A percentile compares a stretch with the other conserved stretches of the same genome.
phyloP scores from a whole-genome alignment of 2,797 vertebrate genomes.

The Spondyliosoma cantharus region DNA sequence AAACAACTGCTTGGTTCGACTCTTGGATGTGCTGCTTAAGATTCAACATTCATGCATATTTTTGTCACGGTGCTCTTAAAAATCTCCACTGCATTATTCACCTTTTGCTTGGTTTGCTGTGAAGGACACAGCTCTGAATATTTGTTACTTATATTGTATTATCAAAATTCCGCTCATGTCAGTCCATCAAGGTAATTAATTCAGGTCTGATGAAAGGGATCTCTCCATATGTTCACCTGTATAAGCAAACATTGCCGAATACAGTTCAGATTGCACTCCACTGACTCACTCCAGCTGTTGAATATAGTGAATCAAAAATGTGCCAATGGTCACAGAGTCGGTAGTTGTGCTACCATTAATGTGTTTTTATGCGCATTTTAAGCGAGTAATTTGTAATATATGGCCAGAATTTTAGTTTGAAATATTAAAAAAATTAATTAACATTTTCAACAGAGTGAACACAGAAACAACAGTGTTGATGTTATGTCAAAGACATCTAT shows the following conservation, averaged over 20 bases:
- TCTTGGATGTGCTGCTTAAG: constrained; percentile 13
- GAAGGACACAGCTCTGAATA: constrained; percentile 38
- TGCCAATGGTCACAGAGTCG: constrained; percentile 10
- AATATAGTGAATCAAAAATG: constrained; percentile 18
- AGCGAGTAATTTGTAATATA: too few relatives aligned
- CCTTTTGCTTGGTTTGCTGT: background rate
- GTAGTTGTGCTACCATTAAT: background rate
- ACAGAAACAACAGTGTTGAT: too few relatives aligned
- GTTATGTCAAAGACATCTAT: too few relatives aligned
- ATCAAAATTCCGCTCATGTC: constrained; percentile 46
- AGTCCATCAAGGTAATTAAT: constrained; percentile 47
- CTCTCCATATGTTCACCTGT: constrained; percentile 54
- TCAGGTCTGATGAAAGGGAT: constrained; percentile 39
- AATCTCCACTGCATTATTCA: background rate
- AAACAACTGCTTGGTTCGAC: constrained; percentile 18
- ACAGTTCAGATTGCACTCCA: constrained; percentile 16
- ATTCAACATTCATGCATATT: constrained; percentile 26
- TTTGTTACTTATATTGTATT: background rate
- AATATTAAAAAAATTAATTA: too few relatives aligned
- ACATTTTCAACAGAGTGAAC: too few relatives aligned
- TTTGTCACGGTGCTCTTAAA: constrained; percentile 13
- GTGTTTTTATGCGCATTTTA: too few relatives aligned
- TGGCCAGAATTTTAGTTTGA: too few relatives aligned
- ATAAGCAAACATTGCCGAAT: constrained; percentile 29
- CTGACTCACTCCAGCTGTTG: constrained; percentile 16